Base-by-base conservation (phyloP, 2,113 vertebrate genomes). In the Ailurus styani region DNA sequence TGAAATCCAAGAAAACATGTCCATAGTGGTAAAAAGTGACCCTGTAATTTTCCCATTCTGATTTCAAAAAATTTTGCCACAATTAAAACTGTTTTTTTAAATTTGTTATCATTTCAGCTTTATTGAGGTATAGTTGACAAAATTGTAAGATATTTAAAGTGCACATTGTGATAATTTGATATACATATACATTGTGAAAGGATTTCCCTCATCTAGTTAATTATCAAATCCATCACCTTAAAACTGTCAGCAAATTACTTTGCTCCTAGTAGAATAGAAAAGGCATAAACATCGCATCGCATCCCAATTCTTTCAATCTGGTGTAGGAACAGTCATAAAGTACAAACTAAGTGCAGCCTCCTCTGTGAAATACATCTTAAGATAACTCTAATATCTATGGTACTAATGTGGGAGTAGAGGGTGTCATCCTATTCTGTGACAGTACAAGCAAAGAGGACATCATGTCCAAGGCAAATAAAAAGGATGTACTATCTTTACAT, bases 1-100 rank as follows among this genome's bases (percentile, higher is more conserved):
- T 86, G 10, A 88, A 95, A 72, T 82, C 21, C n/a, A n/a, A 96
- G 13, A 15, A 95, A 93, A 97, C 88, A 15, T 62, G 77, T 50
- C 4, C 37, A 83, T 31, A 9, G 2, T 68, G 25, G 31, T 42
- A 34, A 95, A 78, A 77, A 20, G n/a, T 66, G 62, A 83, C 47
- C 64, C 57, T 75, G 17, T 50, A 37, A 14, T 75, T 85, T 86
- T 73, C 17, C 11, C 12, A 42, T 90, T 85, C 68, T 94, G 25
- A 52, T 90, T 94, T 95, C 13, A 90, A 87, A 70, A 93, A 23
- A 9, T 92, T 91, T 60, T 78, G 11, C 17, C 34, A 72, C 14
- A 95, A 94, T 73, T 91, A 95, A 94, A 70, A 42, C 47, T 84
- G 8, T 34, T 47, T 54, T 54, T 54, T 54, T 54, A 27, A 20